Evolutionary conservation across 2,113 vertebrate species (phyloP).

Genomic region (Ginglymostoma cirratum): DNA sequence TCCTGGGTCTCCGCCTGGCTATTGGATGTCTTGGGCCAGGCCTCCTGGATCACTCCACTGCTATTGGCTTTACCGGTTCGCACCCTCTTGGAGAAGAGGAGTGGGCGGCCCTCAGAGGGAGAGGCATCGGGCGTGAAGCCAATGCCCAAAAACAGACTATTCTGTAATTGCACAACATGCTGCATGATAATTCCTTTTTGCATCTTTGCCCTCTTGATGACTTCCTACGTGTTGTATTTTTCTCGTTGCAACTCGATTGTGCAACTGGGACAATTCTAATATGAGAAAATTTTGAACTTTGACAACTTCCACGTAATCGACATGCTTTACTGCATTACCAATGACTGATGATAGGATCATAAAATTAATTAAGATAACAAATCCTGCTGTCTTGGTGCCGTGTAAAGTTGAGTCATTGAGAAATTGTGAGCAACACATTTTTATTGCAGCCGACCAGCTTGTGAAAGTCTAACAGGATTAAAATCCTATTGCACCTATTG

Average conservation of each 20-base stretch:
- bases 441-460: background rate
- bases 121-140: no score
- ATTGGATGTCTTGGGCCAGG: background rate
- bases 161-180: background rate
- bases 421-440: background rate
- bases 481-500: background rate
- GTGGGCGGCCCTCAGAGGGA: no score
- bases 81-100: no score
- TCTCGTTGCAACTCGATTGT: background rate
- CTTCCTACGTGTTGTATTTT: no score
- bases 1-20: background rate
- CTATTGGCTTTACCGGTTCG: background rate
- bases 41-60: background rate
- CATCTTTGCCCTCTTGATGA: background rate
- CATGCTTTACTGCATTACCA: background rate
- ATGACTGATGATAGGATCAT: background rate
- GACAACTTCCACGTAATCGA: background rate
- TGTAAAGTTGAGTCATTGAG: no score
- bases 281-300: background rate
- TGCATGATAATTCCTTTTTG: background rate
- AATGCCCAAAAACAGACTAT: background rate
- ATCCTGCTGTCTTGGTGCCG: background rate
- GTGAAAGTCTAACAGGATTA: background rate
- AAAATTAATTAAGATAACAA: constrained; percentile 3
- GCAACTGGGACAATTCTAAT: background rate